Evolutionary conservation across 2,888 invertebrate genomes (phyloP), one percentile per base, ranked within the genome.

Genomic region (Uropetala carovei): DNA sequence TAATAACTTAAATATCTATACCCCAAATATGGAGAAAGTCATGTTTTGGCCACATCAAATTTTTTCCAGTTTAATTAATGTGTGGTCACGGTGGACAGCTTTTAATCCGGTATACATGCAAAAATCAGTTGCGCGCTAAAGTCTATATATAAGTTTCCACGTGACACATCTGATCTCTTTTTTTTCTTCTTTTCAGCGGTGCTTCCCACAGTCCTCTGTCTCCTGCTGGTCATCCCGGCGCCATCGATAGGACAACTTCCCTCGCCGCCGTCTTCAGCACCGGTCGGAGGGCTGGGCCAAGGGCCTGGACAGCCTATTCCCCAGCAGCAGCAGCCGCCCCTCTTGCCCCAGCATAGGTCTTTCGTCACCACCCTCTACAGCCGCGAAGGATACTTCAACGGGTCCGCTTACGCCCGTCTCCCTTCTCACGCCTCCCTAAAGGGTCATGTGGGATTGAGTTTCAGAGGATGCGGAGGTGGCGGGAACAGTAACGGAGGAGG

Each of bases 321-420:
- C 89, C 43, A 30, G n/a, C 64, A 18, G 64, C 9, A 43, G 56
- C 30, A 16, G 27, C 89, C 89, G 14, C 89, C 60, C 9, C 86
- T 86, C 27, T 59, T 59, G 11, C 89, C 64, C 10, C 27, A 43
- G 5, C 83, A 57, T 43, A 30, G 89, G 43, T 43, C 89, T 18
- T 89, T 64, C 64, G 64, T 64, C 89, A 64, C 30, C 64, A 16
- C 89, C 13, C 89, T 64, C 60, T 64, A 64, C 56, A n/a, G 43
- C 60, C 89, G 97, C 92, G 98, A 98, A 95, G 98, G 97, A 85
- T 98, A 97, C 95, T 98, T 98, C 95, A 98, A 98, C 95, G 97
- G 97, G 94, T 97, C 97, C 94, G 96, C 98, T 30, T 97, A 97
- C 95, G 96, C 98, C 93, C 96, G 97, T 94, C 96, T 98, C 93